These are phyloP conservation scores for Zaprionus gabonicus DNA, from an alignment of 1,140 invertebrate genomes.

Conservation along the genomic window DNA sequence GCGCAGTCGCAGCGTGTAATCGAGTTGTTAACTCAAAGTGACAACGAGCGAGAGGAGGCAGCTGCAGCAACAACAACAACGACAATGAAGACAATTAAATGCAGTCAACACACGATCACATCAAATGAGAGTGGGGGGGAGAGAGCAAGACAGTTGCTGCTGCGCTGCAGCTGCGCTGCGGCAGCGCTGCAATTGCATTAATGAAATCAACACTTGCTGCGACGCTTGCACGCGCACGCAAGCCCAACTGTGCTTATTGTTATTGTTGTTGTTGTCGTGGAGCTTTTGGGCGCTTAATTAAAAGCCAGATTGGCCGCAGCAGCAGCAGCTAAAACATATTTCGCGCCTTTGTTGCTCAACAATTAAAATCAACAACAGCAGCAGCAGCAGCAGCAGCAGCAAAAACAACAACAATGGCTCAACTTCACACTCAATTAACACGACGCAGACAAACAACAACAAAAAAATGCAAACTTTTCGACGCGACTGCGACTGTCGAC, in stretches of 20 bases:
- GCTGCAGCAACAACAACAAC: slow-evolving; percentile 1
- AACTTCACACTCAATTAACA: slow-evolving; percentile 83
- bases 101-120: slow-evolving; percentile 77
- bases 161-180: slow-evolving; percentile 27
- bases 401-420: slow-evolving; percentile 68
- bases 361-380: slow-evolving; percentile 74
- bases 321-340: slow-evolving; percentile 75
- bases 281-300: slow-evolving; percentile 68
- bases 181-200: slow-evolving; percentile 67
- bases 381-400: slow-evolving; percentile 9
- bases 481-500: slow-evolving; percentile 24
- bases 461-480: slow-evolving; percentile 63
- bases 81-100: slow-evolving; percentile 70
- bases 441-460: slow-evolving; percentile 68
- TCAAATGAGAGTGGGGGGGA: slow-evolving; percentile 29
- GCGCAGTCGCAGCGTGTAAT: slow-evolving; percentile 72
- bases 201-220: slow-evolving; percentile 78
- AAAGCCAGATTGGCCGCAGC: slow-evolving; percentile 58
- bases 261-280: slow-evolving; percentile 21
- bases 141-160: slow-evolving; percentile 6
- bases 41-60: slow-evolving; percentile 65
- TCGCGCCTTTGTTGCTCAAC: slow-evolving; percentile 82
- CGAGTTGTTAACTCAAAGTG: slow-evolving; percentile 82
- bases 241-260: slow-evolving; percentile 38
- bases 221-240: slow-evolving; percentile 74